These are phyloP conservation scores for Leptinotarsa haldemani DNA, from an alignment of 2,888 invertebrate genomes.

Conservation along the genomic window DNA sequence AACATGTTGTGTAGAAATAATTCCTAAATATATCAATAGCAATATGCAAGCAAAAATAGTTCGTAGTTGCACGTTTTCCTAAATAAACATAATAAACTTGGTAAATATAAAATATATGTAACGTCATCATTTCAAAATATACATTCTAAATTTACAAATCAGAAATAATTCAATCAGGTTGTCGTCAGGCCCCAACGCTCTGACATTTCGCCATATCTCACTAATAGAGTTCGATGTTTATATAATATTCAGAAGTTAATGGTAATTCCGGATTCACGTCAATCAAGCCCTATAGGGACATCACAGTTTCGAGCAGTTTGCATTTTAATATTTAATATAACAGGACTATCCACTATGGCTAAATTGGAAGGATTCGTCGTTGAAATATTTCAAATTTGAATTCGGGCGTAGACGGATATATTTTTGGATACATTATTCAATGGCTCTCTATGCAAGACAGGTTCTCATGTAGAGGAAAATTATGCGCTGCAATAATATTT, in stretches of 20 bases:
- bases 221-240: conserved; percentile 8
- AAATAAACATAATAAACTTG: too few species aligned
- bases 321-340: conserved; percentile 54
- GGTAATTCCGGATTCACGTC: conserved; percentile 62
- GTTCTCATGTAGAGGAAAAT: not conserved
- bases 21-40: too few species aligned
- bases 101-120: too few species aligned
- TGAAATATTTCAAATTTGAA: conserved; percentile 7
- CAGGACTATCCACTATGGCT: conserved; percentile 49
- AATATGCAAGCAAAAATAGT: too few species aligned
- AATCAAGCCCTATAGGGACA: conserved; percentile 54
- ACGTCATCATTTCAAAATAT: not conserved
- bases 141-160: not conserved
- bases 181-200: conserved; percentile 15
- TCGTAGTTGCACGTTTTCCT: too few species aligned
- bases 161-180: conserved; percentile 23
- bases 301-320: conserved; percentile 24
- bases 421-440: conserved; percentile 12
- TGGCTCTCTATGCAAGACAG: not conserved
- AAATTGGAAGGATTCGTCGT: conserved; percentile 10
- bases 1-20: too few species aligned
- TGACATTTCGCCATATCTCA: conserved; percentile 18
- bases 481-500: not conserved
- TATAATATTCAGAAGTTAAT: conserved; percentile 57
- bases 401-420: not conserved